Base-by-base conservation (phyloP, 37 sponge, comb jelly and placozoan genomes). In the Chondrosia reniformis region DNA sequence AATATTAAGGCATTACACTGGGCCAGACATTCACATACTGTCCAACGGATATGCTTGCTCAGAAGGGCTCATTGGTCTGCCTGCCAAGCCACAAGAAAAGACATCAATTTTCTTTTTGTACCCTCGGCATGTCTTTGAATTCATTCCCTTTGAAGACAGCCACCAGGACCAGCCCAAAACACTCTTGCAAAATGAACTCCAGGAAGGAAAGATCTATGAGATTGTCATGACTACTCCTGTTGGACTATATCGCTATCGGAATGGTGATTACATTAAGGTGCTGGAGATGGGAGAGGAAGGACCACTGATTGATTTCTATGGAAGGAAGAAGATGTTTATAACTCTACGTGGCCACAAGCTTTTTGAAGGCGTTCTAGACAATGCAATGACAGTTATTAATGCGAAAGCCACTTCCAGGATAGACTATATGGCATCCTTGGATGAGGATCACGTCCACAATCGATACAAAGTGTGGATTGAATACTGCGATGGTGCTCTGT, bases 171-270 rank as follows among this genome's bases (percentile, higher is more conserved):
- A 63, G 12, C 65, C 65, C 28, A 28, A 24, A 63, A 15, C 65
- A 9, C 19, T 63, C 10, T 32, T 63, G 28, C 10, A 10, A 10
- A 63, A 32, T 63, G 65, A 63, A 63, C 32, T 63, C 28, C 27
- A 63, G 28, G 28, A 63, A 63, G 65, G 65, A 21, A 9, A n/a
- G 28, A 15, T 63, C 10, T 63, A 63, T 63, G 65, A 63, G 28
- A 9, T 63, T 30, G 65, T 63, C 10, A 21, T 63, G 65, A 63
- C 65, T 32, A 63, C 65, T 21, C 12, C 28, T 15, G 28, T 9
- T 63, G 65, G 65, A 30, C 28, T 63, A 28, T 63, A 63, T 63
- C 65, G 65, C 65, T 63, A 63, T 15, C n/a, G 65, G 28, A 9
- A 21, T 32, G 65, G 65, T 9, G 65, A 63, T 32, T 15, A 21